Conservation (phyloP, 2,113 vertebrate genomes). For the Serinus canaria region DNA sequence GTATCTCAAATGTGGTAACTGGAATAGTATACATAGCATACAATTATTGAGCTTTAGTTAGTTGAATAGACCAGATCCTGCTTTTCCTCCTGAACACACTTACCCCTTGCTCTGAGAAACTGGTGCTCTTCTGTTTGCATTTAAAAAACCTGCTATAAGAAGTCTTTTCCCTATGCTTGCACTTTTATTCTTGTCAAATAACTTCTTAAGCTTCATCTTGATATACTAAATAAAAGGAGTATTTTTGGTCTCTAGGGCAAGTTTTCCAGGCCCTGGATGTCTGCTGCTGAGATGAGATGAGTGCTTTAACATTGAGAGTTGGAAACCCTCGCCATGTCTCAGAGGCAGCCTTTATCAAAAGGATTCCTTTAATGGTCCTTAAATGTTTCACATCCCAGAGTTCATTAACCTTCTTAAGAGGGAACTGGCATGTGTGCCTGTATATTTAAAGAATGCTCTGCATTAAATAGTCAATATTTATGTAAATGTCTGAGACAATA, state of each 20-base stretch:
- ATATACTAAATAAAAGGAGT: not conserved
- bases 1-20: not conserved
- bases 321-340: not conserved
- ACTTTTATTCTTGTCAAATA: not conserved
- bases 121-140: not conserved
- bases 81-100: not conserved
- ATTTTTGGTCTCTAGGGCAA: not conserved
- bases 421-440: not conserved
- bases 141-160: not conserved
- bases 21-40: not conserved
- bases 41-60: not conserved
- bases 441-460: not conserved
- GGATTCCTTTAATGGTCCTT: not conserved
- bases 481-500: conserved; percentile 22
- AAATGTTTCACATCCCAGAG: not conserved
- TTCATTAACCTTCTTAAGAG: not conserved
- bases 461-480: conserved; percentile 38
- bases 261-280: not conserved
- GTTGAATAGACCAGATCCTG: not conserved
- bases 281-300: not conserved
- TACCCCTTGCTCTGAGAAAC: not conserved
- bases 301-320: not conserved
- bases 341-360: not conserved
- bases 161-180: not conserved
- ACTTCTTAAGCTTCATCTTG: not conserved